Conservation (phyloP, 1,140 invertebrate species). For the silkworm (Bombyx mori) region ASM3026992v2 NC_085129.1:12434501-12435000, state of each 20-base stretch:
- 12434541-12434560: slow-evolving; percentile 88
- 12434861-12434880: too few relatives aligned
- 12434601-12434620: slow-evolving; percentile 86
- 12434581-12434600: slow-evolving; percentile 85
- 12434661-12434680: slow-evolving; percentile 93
- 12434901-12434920: too few relatives aligned
- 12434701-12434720: slow-evolving; percentile 86
- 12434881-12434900: too few relatives aligned
- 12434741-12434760: slow-evolving; percentile 80
- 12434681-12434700: slow-evolving; percentile 94
- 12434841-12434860: too few relatives aligned
- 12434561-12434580: slow-evolving; percentile 79
- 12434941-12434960: too few relatives aligned
- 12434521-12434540: slow-evolving; percentile 82
- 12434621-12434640: slow-evolving; percentile 92
- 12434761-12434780: slow-evolving; percentile 74
- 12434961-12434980: too few relatives aligned
- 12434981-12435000: too few relatives aligned
- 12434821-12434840: slow-evolving; percentile 5
- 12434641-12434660: slow-evolving; percentile 94
- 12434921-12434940: too few relatives aligned
- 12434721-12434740: slow-evolving; percentile 84
- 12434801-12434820: slow-evolving; percentile 74
- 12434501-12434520: slow-evolving; percentile 79
- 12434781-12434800: slow-evolving; percentile 80